phyloP scores from a whole-genome alignment of 2,797 vertebrate species.

The Pteronotus mesoamericanus region DNA sequence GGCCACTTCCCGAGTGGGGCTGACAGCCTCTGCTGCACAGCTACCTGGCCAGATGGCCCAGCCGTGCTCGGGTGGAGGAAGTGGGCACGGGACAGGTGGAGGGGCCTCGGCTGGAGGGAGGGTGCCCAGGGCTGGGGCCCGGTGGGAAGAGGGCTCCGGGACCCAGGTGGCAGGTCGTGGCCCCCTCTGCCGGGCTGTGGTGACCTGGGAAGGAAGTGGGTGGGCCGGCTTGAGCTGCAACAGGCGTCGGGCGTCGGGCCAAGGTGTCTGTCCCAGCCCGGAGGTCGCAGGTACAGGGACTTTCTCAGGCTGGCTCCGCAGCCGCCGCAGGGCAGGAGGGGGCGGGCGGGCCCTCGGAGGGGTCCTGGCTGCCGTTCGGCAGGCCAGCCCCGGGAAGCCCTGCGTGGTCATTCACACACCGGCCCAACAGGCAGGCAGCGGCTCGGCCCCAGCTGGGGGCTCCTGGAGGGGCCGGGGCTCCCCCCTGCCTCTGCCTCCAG shows the following conservation, averaged over 20 bases:
- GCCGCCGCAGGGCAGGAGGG: fast-evolving
- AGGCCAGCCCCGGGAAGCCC: not conserved
- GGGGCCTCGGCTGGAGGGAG: not conserved
- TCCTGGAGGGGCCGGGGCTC: not conserved
- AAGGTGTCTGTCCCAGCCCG: not conserved
- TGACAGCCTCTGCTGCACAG: fast-evolving
- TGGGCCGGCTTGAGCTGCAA: fast-evolving
- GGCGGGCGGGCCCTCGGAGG: fast-evolving
- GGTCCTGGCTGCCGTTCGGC: not conserved
- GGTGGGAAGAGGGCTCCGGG: not conserved
- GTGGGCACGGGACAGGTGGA: not conserved
- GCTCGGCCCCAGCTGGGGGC: not conserved
- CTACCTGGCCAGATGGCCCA: not conserved
- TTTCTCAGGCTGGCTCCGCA: not conserved
- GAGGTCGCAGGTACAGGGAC: not conserved
- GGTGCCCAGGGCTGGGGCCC: fast-evolving
- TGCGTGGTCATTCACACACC: fast-evolving
- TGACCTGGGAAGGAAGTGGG: not conserved
- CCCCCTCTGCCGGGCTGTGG: fast-evolving
- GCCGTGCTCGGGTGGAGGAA: not conserved
- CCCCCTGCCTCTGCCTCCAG: not conserved
- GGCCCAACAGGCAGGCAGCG: fast-evolving
- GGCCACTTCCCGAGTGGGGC: not conserved
- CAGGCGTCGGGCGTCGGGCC: not conserved
- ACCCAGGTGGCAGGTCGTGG: not conserved